Percentiles rank a stretch among this genome's conserved stretches.
Evolutionary conservation across 2,797 vertebrate genomes (phyloP).

Genomic region (Brachyalestes nurse): DNA sequence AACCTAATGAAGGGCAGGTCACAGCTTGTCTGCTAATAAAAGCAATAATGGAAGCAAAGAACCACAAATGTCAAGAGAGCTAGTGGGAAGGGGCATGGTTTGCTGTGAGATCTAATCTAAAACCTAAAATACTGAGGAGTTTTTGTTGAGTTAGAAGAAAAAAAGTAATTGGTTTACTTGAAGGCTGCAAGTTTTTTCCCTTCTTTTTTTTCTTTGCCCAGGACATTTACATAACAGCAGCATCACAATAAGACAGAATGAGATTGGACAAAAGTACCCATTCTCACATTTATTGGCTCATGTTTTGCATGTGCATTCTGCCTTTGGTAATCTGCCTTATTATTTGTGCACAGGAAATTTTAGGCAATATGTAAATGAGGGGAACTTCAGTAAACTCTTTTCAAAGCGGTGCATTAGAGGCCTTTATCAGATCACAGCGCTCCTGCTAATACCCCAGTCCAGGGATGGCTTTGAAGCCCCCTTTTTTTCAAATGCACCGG

Average conservation of each 20-base stretch:
- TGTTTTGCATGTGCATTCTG: conserved; percentile 43
- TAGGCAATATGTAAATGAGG: conserved; percentile 66
- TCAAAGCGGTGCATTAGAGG: conserved; percentile 71
- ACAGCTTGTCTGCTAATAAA: conserved; percentile 49
- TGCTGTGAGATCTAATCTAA: conserved; percentile 30
- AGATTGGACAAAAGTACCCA: conserved; percentile 71
- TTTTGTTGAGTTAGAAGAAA: conserved; percentile 37
- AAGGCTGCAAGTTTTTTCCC: conserved; percentile 15
- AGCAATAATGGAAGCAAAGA: conserved; percentile 49
- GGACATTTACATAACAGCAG: conserved; percentile 49
- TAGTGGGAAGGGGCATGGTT: conserved; percentile 16
- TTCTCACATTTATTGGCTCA: conserved; percentile 45
- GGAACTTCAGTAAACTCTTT: conserved; percentile 70
- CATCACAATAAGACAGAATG: conserved; percentile 62
- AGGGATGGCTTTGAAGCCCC: conserved; percentile 58
- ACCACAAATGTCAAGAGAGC: conserved; percentile 40
- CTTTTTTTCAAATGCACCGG: conserved; percentile 39
- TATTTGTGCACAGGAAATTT: conserved; percentile 53
- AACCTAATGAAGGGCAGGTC: conserved; percentile 44
- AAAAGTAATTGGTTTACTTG: conserved; percentile 55
- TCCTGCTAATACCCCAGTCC: conserved; percentile 50
- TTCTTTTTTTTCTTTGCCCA: background rate
- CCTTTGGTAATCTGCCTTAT: conserved; percentile 54
- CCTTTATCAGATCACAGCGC: conserved; percentile 75
- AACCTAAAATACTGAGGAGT: conserved; percentile 39